A percentile compares a stretch with the other conserved stretches of the same genome.
phyloP scores from a whole-genome alignment of 2,113 vertebrate species.

The Saimiri boliviensis region DNA sequence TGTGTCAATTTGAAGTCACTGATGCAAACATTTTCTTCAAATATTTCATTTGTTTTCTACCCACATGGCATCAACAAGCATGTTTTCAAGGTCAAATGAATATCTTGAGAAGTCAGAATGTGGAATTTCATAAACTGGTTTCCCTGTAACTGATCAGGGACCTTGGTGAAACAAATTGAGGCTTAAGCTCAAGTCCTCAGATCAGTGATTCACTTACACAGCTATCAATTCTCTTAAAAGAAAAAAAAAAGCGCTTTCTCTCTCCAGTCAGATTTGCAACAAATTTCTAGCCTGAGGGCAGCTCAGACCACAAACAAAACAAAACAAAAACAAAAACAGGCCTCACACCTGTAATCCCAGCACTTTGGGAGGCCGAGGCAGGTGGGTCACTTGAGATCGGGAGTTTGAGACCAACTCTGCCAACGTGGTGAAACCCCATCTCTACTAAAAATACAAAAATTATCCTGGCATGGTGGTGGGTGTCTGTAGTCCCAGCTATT shows the following conservation, averaged over 20 bases:
- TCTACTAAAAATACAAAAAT: no score
- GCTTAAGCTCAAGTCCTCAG: slow-evolving; percentile 1
- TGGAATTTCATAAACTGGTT: background rate
- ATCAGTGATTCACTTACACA: background rate
- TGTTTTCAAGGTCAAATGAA: slow-evolving; percentile 58
- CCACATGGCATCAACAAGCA: background rate
- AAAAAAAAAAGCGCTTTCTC: background rate
- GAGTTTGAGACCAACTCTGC: no score
- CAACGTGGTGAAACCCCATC: no score
- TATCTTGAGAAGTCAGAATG: slow-evolving; percentile 48
- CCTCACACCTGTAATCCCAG: no score
- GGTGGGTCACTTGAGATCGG: no score
- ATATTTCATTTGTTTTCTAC: slow-evolving; percentile 46
- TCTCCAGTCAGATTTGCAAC: background rate
- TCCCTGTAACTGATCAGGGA: background rate
- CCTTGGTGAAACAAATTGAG: slow-evolving; percentile 37
- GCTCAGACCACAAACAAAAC: background rate
- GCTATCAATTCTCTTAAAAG: background rate
- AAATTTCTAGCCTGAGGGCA: background rate
- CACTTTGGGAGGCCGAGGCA: no score
- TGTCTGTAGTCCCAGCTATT: no score
- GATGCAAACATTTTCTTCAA: slow-evolving; percentile 63
- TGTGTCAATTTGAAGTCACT: slow-evolving; percentile 50
- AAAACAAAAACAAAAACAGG: background rate
- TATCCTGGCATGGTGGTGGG: no score